Conservation (phyloP, 2,113 vertebrate species). For the Tenebrosternarchus preto region DNA sequence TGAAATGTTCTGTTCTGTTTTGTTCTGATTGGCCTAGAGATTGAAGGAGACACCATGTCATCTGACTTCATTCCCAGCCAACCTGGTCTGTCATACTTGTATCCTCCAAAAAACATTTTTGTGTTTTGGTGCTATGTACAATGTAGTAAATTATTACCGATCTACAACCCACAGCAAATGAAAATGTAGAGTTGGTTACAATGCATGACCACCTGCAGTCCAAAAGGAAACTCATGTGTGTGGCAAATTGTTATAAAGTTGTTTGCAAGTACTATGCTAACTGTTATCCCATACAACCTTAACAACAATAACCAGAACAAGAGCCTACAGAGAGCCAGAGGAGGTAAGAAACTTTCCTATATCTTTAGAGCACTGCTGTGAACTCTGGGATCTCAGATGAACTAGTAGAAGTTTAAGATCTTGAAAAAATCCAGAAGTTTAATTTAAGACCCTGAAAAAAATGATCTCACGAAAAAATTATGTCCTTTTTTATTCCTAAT, state of each 20-base stretch:
- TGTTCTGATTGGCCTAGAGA: constrained; percentile 75
- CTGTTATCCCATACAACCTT: constrained; percentile 47
- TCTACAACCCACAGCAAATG: too few relatives aligned
- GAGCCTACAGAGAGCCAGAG: constrained; percentile 71
- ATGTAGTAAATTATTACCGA: background rate
- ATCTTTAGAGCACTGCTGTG: background rate
- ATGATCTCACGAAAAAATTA: background rate
- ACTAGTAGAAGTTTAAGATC: background rate
- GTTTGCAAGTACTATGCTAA: background rate
- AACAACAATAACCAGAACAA: constrained; percentile 64
- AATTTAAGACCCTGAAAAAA: background rate
- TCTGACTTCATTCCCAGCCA: constrained; percentile 90
- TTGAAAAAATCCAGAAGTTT: too few relatives aligned
- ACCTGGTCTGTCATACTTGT: constrained; percentile 89
- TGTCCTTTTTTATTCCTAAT: background rate
- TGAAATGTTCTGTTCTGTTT: constrained; percentile 18
- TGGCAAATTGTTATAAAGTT: background rate
- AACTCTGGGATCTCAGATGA: background rate
- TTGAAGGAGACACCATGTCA: constrained; percentile 93
- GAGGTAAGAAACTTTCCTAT: constrained; percentile 61
- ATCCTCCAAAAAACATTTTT: constrained; percentile 77
- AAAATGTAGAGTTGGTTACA: background rate
- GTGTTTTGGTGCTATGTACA: background rate
- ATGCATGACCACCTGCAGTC: background rate
- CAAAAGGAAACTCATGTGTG: background rate